Evolutionary conservation across 2,113 vertebrate genomes (phyloP), one percentile per base, ranked within the genome.

Genomic region (Gymnogyps californianus): DNA sequence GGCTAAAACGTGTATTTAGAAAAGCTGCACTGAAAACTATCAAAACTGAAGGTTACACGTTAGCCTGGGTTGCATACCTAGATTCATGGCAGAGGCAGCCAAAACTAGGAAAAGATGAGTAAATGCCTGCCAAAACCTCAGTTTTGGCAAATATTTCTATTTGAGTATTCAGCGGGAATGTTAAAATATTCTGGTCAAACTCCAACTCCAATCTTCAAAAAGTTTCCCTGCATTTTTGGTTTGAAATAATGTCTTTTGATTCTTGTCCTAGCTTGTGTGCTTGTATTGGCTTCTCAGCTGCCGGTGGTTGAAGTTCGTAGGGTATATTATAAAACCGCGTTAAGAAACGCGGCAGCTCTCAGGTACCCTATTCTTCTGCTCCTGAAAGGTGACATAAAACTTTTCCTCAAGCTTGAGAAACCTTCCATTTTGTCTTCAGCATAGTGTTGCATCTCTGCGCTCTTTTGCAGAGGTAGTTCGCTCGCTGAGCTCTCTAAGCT

Each of bases 361-460:
- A 2, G 29, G 29, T 34, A 10, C 11, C 13, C 6, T 4, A 0
- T 36, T 10, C 32, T 80, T 11, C 38, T 80, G 87, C 78, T 59
- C 57, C 31, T 61, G 16, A 38, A 18, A 79, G 69, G 77, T 46
- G 36, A 16, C 16, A 2, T 0, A 2, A 18, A 72, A 7, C 5
- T 69, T 55, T 55, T 3, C 6, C 65, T 28, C n/a, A 0, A 44
- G 69, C 28, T 36, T 25, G 18, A 66, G 44, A 6, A 31, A 7
- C 26, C 29, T 87, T n/a, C 52, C 10, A 0, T 22, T 22, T 25
- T n/a, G 11, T 38, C 20, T 40, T 28, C 59, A 32, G 58, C 1
- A 0, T 8, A 0, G 51, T 5, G 24, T 16, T 34, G 62, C 6
- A 1, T 6, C 46, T 54, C 70, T 4, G 5, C 0, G 2, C 26